A percentile compares a stretch with the other conserved stretches of the same genome.
Conservation (phyloP, 1,140 invertebrate genomes). For the Aphaenogaster rudis region DNA sequence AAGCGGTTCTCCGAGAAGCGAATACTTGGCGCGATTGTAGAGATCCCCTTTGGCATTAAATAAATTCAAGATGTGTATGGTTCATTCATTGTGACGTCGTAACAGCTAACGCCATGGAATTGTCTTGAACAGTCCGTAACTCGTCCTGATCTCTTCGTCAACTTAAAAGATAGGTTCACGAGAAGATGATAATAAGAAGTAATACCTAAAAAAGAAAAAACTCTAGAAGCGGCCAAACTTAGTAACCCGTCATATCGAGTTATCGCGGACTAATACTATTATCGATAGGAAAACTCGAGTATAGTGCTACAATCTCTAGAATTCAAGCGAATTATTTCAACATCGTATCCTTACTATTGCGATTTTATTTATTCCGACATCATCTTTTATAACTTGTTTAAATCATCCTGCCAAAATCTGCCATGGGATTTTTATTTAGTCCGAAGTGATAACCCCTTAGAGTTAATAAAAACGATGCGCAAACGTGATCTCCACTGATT, state of each 20-base stretch:
- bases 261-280: slow-evolving; percentile 78
- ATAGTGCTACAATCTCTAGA: slow-evolving; percentile 62
- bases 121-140: slow-evolving; percentile 30
- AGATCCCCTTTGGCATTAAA: background rate
- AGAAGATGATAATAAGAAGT: slow-evolving; percentile 1
- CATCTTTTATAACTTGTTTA: slow-evolving; percentile 34
- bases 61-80: slow-evolving; percentile 1
- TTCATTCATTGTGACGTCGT: background rate
- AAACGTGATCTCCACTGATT: slow-evolving; percentile 36
- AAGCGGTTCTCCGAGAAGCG: background rate
- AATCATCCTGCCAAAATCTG: slow-evolving; percentile 16
- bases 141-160: slow-evolving; percentile 16
- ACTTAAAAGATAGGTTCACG: background rate
- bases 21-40: background rate
- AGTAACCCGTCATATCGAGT: slow-evolving; percentile 80
- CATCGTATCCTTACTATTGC: background rate
- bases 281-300: slow-evolving; percentile 75
- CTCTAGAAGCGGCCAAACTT: slow-evolving; percentile 81
- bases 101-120: background rate
- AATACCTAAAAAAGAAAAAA: slow-evolving; percentile 57
- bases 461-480: slow-evolving; percentile 28
- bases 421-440: slow-evolving; percentile 54
- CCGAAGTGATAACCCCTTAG: slow-evolving; percentile 17
- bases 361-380: slow-evolving; percentile 33
- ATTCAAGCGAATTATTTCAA: slow-evolving; percentile 54